phyloP scores from a whole-genome alignment of 1,140 invertebrate genomes.

The Zaprionus taronus region DNA sequence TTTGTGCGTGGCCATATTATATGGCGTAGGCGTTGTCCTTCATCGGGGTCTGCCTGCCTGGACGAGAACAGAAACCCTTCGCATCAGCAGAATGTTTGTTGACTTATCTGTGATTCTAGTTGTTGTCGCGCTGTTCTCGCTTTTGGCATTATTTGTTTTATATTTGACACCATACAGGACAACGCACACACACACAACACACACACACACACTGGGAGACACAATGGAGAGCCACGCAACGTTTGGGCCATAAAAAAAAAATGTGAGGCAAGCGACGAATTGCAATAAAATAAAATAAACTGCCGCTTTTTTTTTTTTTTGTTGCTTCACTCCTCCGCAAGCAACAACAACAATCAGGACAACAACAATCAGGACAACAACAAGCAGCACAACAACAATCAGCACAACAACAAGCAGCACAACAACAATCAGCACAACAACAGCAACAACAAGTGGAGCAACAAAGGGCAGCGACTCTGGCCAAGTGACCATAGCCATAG shows the following conservation, averaged over 20 bases:
- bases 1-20: constrained; percentile 24
- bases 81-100: constrained; percentile 72
- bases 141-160: constrained; percentile 76
- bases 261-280: constrained; percentile 44
- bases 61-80: constrained; percentile 10
- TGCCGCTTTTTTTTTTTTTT: constrained; percentile 52
- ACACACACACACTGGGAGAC: constrained; percentile 12
- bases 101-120: constrained; percentile 71
- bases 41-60: not conserved
- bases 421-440: not conserved
- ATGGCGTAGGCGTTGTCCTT: constrained; percentile 46
- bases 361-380: constrained; percentile 23
- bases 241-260: constrained; percentile 64
- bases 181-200: constrained; percentile 17
- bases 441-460: constrained; percentile 10
- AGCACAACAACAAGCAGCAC: constrained; percentile 12
- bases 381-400: not conserved
- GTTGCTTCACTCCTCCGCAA: constrained; percentile 5
- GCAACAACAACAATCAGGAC: constrained; percentile 24
- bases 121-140: constrained; percentile 45
- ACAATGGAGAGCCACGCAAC: constrained; percentile 25
- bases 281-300: constrained; percentile 81
- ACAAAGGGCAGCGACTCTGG: constrained; percentile 5
- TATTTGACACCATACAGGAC: constrained; percentile 70
- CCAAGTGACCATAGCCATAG: constrained; percentile 42